Conservation (phyloP, 2,888 invertebrate genomes). For the Tethea ocularis region DNA sequence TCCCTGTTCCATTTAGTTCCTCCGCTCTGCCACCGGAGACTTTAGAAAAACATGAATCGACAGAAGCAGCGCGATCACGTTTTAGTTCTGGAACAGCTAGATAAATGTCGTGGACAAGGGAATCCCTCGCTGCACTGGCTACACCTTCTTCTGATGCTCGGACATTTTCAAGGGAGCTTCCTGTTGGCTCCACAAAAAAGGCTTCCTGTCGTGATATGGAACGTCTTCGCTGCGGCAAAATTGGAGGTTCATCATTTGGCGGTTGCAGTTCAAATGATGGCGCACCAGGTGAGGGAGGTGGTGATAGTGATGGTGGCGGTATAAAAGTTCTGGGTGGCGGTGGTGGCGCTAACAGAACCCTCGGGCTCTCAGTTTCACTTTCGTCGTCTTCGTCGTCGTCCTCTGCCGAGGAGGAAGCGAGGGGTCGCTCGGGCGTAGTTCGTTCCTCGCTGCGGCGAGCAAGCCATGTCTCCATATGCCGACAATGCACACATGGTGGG, state of each 20-base stretch:
- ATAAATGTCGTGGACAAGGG: slow-evolving; percentile 88
- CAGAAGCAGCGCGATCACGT: slow-evolving; percentile 93
- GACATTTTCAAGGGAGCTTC: slow-evolving; percentile 88
- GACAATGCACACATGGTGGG: slow-evolving; percentile 90
- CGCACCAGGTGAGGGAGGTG: slow-evolving; percentile 81
- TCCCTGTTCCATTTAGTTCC: slow-evolving; percentile 86
- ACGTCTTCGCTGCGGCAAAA: slow-evolving; percentile 84
- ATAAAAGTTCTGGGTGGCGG: slow-evolving; percentile 69
- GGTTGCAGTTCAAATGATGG: slow-evolving; percentile 84
- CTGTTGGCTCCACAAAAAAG: slow-evolving; percentile 89
- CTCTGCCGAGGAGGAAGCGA: slow-evolving; percentile 72
- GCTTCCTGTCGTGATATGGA: slow-evolving; percentile 93
- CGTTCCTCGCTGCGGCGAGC: slow-evolving; percentile 78
- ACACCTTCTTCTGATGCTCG: slow-evolving; percentile 79
- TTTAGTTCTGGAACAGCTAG: slow-evolving; percentile 92
- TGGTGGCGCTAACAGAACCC: slow-evolving; percentile 86
- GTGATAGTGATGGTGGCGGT: slow-evolving; percentile 69
- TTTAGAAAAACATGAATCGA: slow-evolving; percentile 93
- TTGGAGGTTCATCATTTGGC: slow-evolving; percentile 71
- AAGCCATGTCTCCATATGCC: slow-evolving; percentile 89
- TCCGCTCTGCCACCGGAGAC: slow-evolving; percentile 89
- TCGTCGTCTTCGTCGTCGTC: slow-evolving; percentile 80
- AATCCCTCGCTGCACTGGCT: slow-evolving; percentile 59
- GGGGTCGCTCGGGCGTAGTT: slow-evolving; percentile 64
- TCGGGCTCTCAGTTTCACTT: slow-evolving; percentile 77